These are phyloP conservation scores for Camponotus floridanus DNA, from an alignment of 1,140 invertebrate species.

Conservation along the genomic window DNA sequence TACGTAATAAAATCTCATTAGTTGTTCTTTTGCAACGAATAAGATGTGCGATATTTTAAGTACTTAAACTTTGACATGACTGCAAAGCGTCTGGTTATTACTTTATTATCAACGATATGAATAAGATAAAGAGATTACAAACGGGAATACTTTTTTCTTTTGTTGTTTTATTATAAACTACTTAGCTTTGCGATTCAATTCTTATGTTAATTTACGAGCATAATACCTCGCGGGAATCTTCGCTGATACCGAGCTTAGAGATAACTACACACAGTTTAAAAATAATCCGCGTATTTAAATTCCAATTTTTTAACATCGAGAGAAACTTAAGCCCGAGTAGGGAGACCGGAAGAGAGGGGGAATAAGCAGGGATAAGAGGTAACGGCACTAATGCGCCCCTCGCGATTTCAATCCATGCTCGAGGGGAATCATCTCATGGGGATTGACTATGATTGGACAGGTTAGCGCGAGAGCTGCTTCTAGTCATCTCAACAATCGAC, in stretches of 20 bases:
- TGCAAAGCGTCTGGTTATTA: neutral
- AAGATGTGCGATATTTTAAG: neutral
- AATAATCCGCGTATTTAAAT: conserved; percentile 30
- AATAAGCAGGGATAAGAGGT: neutral
- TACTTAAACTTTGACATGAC: neutral
- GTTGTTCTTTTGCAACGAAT: neutral
- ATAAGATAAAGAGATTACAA: neutral
- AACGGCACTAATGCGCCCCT: neutral
- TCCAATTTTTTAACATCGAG: conserved; percentile 7
- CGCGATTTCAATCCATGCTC: conserved; percentile 35
- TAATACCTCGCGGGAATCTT: neutral
- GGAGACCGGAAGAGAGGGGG: neutral
- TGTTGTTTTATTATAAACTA: neutral
- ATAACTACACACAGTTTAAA: neutral
- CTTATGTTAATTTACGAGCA: conserved; percentile 21
- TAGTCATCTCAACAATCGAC: conserved; percentile 26
- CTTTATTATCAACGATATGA: neutral
- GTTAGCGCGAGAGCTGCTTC: conserved; percentile 31
- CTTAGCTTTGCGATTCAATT: conserved; percentile 20
- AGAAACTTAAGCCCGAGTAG: conserved; percentile 32
- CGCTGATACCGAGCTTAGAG: conserved; percentile 7
- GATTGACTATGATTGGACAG: conserved; percentile 61
- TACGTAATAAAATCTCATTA: neutral
- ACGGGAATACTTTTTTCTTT: neutral
- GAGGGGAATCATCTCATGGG: conserved; percentile 51